Percentiles rank a stretch among this genome's conserved stretches.
These are phyloP conservation scores for Apotomis turbidana DNA, from an alignment of 2,888 invertebrate species.

Conservation along the genomic window DNA sequence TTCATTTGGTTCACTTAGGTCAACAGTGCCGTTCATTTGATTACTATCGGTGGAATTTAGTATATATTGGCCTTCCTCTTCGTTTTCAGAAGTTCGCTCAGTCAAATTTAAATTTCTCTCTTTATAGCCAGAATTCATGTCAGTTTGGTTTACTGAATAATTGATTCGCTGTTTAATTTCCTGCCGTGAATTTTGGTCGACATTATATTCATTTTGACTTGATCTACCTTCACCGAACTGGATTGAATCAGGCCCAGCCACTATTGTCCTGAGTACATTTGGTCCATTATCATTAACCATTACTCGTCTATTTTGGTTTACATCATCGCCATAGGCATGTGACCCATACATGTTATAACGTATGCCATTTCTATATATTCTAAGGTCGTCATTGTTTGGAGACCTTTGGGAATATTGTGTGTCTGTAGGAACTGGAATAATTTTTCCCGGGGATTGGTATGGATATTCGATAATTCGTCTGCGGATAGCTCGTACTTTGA, in stretches of 20 bases:
- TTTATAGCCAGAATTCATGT: too few species aligned
- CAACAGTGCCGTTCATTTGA: not conserved
- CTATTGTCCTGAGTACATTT: too few species aligned
- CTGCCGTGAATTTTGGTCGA: not conserved
- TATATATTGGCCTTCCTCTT: not conserved
- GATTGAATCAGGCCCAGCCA: too few species aligned
- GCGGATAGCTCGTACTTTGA: constrained; percentile 13
- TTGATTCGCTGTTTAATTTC: not conserved
- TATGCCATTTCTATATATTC: not conserved
- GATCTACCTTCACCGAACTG: too few species aligned
- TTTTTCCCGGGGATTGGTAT: not conserved
- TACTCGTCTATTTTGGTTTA: too few species aligned
- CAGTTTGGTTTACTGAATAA: not conserved
- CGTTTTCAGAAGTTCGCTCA: not conserved
- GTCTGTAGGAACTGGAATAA: not conserved
- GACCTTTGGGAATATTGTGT: not conserved
- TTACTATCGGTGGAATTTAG: not conserved
- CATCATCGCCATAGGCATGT: too few species aligned
- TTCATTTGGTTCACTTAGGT: not conserved
- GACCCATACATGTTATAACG: not conserved
- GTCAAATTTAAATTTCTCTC: too few species aligned
- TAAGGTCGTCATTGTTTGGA: not conserved
- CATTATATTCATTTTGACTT: not conserved
- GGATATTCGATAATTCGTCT: not conserved
- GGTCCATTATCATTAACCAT: too few species aligned